A percentile compares a stretch with the other conserved stretches of the same genome.
Conservation (phyloP, 2,888 invertebrate genomes). For the Agrotis ipsilon region DNA sequence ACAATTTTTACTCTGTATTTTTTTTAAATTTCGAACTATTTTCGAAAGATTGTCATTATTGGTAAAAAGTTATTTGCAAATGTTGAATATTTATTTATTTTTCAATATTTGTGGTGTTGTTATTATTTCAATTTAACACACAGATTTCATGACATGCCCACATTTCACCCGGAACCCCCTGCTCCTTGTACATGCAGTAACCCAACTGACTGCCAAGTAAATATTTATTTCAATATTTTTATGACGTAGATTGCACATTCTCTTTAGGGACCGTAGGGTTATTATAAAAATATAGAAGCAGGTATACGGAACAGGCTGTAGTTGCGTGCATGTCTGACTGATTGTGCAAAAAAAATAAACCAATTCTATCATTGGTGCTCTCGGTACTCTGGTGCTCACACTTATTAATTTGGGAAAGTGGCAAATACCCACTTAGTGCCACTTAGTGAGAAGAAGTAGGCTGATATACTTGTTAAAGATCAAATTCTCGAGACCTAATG, state of each 20-base stretch:
- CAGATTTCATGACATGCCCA: slow-evolving; percentile 67
- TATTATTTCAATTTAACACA: slow-evolving; percentile 19
- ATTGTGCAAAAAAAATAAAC: no score
- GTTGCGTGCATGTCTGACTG: no score
- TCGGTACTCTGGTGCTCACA: no score
- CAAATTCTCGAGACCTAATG: background rate
- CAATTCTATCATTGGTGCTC: no score
- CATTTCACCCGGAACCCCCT: slow-evolving; percentile 60
- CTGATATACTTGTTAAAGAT: background rate
- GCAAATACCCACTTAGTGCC: background rate
- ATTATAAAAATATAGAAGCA: background rate
- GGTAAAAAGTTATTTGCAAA: slow-evolving; percentile 27
- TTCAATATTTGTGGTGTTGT: slow-evolving; percentile 8
- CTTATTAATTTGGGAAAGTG: background rate
- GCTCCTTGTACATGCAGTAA: slow-evolving; percentile 73
- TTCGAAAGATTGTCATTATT: slow-evolving; percentile 25
- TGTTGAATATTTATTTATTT: slow-evolving; percentile 31
- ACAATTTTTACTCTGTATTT: background rate
- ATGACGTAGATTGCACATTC: background rate
- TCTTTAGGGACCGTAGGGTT: no score
- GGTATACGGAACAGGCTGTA: background rate
- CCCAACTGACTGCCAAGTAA: slow-evolving; percentile 73
- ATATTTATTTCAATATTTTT: slow-evolving; percentile 12
- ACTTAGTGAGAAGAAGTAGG: background rate
- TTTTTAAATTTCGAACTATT: slow-evolving; percentile 50